phyloP scores from a whole-genome alignment of 2,797 vertebrate genomes.

The Myotis pilosus region DNA sequence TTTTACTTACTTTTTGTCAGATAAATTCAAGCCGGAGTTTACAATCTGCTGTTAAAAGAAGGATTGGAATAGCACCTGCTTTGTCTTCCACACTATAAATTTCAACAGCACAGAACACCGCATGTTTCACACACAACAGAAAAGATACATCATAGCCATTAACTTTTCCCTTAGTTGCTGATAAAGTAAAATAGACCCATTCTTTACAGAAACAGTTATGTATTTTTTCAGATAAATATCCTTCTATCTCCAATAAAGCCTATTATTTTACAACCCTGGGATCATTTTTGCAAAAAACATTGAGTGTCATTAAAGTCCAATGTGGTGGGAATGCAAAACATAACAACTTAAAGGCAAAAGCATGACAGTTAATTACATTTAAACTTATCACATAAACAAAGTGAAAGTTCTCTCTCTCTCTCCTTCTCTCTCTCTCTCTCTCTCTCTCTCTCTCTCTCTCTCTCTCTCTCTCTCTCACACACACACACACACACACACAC shows the following conservation, averaged over 20 bases:
- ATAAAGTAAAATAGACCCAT: conserved; percentile 84
- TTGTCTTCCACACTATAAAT: conserved; percentile 79
- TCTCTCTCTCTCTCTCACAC: background rate
- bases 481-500: background rate
- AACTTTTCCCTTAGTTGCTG: conserved; percentile 82
- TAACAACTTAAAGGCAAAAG: conserved; percentile 60
- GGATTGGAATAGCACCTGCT: conserved; percentile 68
- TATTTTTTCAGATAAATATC: conserved; percentile 83
- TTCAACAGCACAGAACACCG: conserved; percentile 71
- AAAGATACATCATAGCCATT: conserved; percentile 83
- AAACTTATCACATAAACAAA: conserved; percentile 54
- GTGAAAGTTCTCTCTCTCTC: background rate
- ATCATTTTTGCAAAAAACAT: conserved; percentile 74
- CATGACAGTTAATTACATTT: conserved; percentile 43
- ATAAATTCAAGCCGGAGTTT: conserved; percentile 72
- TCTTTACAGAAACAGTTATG: conserved; percentile 83
- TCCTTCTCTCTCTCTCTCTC: background rate
- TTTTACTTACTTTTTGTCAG: conserved; percentile 68
- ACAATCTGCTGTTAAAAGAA: conserved; percentile 57
- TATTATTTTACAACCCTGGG: conserved; percentile 75
- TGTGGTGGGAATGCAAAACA: conserved; percentile 67
- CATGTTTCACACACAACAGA: conserved; percentile 77
- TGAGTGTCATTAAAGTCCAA: conserved; percentile 73
- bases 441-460: background rate
- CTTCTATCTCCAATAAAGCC: conserved; percentile 78